Percentiles rank a stretch among this genome's conserved stretches.
These are phyloP conservation scores for Lacerta agilis DNA, from an alignment of 2,797 vertebrate species.

Conservation along the genomic window DNA sequence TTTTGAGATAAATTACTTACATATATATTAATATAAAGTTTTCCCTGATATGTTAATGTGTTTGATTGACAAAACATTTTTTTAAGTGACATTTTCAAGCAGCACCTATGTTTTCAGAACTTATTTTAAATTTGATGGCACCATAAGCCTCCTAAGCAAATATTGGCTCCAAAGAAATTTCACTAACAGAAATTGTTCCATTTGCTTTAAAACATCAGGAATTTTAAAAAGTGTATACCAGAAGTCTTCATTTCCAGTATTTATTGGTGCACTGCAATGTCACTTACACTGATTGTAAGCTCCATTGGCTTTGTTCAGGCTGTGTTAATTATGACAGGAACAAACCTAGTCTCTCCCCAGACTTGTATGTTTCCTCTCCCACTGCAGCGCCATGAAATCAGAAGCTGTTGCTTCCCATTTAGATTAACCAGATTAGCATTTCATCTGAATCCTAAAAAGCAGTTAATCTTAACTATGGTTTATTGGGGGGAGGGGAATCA, in stretches of 20 bases:
- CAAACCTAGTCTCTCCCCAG: not conserved
- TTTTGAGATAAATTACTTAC: not conserved
- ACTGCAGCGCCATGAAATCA: not conserved
- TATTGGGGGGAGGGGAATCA: not conserved
- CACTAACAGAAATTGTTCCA: not conserved
- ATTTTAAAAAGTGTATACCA: not conserved
- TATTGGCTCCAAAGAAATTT: not conserved
- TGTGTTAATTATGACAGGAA: not conserved
- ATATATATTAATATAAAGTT: not conserved
- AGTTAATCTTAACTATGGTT: not conserved
- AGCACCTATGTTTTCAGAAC: constrained; percentile 32
- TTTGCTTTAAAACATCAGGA: not conserved
- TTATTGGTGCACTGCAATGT: not conserved
- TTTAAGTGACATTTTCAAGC: not conserved
- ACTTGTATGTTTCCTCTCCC: not conserved
- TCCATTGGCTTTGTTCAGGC: not conserved
- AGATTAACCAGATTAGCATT: not conserved
- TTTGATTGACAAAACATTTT: not conserved
- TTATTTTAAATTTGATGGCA: not conserved
- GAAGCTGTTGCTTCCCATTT: not conserved
- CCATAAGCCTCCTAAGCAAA: not conserved
- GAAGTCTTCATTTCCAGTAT: not conserved
- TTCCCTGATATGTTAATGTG: not conserved
- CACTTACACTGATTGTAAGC: not conserved
- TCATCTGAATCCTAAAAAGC: not conserved